These are phyloP conservation scores for Probaryconus sp. DNA, from an alignment of 1,140 invertebrate species.

Conservation along the genomic window DNA sequence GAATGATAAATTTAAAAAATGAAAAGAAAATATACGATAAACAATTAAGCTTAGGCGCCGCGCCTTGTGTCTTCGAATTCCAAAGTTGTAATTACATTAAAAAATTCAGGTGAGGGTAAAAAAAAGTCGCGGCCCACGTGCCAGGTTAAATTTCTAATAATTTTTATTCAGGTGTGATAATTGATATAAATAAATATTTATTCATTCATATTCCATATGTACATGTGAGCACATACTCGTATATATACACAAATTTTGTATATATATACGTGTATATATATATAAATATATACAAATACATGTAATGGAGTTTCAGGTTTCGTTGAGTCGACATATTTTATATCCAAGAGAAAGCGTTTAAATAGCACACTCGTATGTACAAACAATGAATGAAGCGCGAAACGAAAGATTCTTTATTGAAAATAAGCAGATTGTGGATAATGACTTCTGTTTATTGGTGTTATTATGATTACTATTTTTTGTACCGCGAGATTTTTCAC, in stretches of 20 bases:
- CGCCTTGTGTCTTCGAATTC: constrained; percentile 35
- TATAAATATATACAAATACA: constrained; percentile 22
- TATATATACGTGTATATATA: too few species aligned
- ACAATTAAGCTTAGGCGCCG: constrained; percentile 40
- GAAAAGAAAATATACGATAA: constrained; percentile 12
- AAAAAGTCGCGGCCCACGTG: constrained; percentile 12
- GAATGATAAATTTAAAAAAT: not conserved
- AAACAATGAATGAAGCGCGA: constrained; percentile 27
- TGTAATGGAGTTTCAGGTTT: constrained; percentile 36
- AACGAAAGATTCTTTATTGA: constrained; percentile 17
- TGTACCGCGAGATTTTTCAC: too few species aligned
- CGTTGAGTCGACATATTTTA: constrained; percentile 59
- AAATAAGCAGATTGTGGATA: constrained; percentile 3
- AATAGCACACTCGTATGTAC: constrained; percentile 52
- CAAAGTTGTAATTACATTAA: constrained; percentile 17
- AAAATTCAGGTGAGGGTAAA: constrained; percentile 3
- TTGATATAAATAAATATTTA: constrained; percentile 20
- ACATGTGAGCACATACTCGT: constrained; percentile 35
- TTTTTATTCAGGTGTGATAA: constrained; percentile 37
- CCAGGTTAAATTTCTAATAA: constrained; percentile 16
- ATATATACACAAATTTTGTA: too few species aligned
- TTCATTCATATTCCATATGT: constrained; percentile 36
- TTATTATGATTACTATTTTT: too few species aligned
- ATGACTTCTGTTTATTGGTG: constrained; percentile 25
- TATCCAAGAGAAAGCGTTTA: constrained; percentile 55